These are phyloP conservation scores for Notoglanidium macrostoma DNA, from an alignment of 2,797 vertebrate genomes.

Conservation along the genomic window DNA sequence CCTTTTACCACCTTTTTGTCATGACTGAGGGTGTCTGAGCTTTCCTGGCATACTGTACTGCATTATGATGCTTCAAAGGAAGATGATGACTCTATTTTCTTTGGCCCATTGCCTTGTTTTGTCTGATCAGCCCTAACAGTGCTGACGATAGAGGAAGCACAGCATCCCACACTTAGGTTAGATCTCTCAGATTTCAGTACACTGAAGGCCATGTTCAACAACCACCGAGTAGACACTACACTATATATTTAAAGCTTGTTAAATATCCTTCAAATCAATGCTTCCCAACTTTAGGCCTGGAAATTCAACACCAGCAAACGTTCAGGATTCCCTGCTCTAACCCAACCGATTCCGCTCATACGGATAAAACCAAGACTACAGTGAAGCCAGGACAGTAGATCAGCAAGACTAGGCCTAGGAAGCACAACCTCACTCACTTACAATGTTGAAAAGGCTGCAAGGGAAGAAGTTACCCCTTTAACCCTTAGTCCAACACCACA, in stretches of 20 bases:
- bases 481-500: not conserved
- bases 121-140: conserved; percentile 44
- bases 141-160: conserved; percentile 34
- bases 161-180: conserved; percentile 29
- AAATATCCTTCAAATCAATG: conserved; percentile 8
- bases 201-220: conserved; percentile 24
- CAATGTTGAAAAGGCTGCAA: not conserved
- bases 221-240: conserved; percentile 22
- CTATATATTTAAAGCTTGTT: not conserved
- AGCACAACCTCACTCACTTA: not conserved
- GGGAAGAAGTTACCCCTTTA: not conserved
- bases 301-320: not conserved
- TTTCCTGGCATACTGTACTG: conserved; percentile 32
- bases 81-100: conserved; percentile 47
- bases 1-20: conserved; percentile 15
- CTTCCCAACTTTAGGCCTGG: conserved; percentile 6
- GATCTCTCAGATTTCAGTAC: conserved; percentile 43
- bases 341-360: not conserved
- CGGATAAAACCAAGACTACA: not conserved
- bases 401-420: not conserved
- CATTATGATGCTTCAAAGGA: conserved; percentile 32
- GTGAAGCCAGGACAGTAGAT: not conserved
- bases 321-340: not conserved
- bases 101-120: conserved; percentile 55
- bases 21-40: not conserved